These are phyloP conservation scores for Cossypha polioptera DNA, from an alignment of 2,797 vertebrate genomes.

Conservation along the genomic window DNA sequence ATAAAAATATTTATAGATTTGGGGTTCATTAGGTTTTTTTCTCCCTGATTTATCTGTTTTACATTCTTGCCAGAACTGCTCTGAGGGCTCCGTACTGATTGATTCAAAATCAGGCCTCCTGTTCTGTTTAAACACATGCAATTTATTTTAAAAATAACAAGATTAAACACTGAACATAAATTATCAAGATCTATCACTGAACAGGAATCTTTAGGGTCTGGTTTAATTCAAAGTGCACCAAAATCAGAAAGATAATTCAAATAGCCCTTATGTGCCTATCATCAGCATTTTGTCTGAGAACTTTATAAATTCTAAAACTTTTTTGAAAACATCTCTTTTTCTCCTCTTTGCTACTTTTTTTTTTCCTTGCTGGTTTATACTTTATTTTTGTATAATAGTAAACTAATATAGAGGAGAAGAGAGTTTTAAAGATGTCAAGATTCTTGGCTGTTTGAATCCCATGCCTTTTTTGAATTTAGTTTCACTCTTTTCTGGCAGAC, in stretches of 20 bases:
- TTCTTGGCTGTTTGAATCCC: background rate
- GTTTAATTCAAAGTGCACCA: background rate
- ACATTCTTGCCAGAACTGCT: background rate
- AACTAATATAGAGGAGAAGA: background rate
- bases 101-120: background rate
- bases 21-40: background rate
- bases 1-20: background rate
- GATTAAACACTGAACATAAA: background rate
- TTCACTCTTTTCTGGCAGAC: background rate
- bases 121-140: background rate
- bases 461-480: background rate
- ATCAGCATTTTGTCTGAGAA: background rate
- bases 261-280: background rate
- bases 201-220: background rate
- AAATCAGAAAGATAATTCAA: background rate
- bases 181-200: background rate
- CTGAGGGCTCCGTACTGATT: background rate
- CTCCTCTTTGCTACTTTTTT: background rate
- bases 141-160: background rate
- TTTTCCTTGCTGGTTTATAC: background rate
- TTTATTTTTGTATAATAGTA: background rate
- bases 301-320: background rate
- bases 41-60: background rate
- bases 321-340: fast-evolving
- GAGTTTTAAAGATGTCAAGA: background rate